Percentiles rank a stretch among this genome's conserved stretches.
Evolutionary conservation across 2,113 vertebrate species (phyloP).

Genomic region (Turnix velox): DNA sequence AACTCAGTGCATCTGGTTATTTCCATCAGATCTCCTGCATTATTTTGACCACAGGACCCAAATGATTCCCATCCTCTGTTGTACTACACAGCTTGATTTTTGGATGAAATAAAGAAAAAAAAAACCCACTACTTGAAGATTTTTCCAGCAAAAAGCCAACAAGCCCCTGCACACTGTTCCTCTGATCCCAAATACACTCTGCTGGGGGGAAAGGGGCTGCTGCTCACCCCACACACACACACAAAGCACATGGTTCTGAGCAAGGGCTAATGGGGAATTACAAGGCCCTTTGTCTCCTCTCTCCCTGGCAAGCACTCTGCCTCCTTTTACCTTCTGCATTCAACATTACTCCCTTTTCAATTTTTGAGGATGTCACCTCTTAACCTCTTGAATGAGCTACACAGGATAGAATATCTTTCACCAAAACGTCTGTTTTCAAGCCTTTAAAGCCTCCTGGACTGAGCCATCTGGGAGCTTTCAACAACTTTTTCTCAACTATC

Average conservation of each 20-base stretch:
- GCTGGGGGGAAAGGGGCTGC: neutral
- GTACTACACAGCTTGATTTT: neutral
- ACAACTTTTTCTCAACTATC: neutral
- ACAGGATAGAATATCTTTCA: neutral
- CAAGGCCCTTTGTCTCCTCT: neutral
- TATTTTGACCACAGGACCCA: neutral
- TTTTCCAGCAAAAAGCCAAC: neutral
- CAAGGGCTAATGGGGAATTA: neutral
- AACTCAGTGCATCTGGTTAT: too few relatives aligned
- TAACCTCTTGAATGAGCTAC: neutral
- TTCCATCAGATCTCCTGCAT: neutral
- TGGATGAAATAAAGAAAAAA: neutral
- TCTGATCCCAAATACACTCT: too few relatives aligned
- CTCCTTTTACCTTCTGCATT: neutral
- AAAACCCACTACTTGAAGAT: neutral
- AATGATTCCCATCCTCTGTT: neutral
- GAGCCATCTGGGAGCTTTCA: neutral
- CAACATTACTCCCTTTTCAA: neutral
- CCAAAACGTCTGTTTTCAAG: neutral
- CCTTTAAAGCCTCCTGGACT: neutral
- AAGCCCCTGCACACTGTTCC: neutral
- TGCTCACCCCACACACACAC: neutral
- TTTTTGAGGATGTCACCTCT: slow-evolving; percentile 24
- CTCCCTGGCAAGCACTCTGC: neutral
- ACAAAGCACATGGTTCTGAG: neutral